phyloP scores from a whole-genome alignment of 2,888 invertebrate genomes.

The Cerceris rybyensis region DNA sequence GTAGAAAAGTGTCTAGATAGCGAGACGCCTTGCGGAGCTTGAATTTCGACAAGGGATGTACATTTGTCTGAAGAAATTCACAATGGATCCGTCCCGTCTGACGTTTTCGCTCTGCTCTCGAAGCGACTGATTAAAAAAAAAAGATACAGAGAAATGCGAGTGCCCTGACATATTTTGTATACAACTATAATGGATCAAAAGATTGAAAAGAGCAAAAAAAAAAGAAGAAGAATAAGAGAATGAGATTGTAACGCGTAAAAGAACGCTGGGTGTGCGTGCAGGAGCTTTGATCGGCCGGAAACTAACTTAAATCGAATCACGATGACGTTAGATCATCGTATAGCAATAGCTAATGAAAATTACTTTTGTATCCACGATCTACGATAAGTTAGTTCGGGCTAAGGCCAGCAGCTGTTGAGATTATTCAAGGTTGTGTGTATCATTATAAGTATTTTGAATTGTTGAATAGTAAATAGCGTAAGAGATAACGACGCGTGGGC shows the following conservation, averaged over 20 bases:
- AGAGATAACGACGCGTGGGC: slow-evolving; percentile 61
- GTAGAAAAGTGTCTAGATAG: neutral
- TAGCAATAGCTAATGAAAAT: slow-evolving; percentile 57
- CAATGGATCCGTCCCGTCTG: too few species aligned
- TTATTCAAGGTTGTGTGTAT: slow-evolving; percentile 82
- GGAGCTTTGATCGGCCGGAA: slow-evolving; percentile 50
- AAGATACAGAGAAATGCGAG: slow-evolving; percentile 58
- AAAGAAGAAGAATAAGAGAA: slow-evolving; percentile 30
- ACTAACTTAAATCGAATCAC: slow-evolving; percentile 49
- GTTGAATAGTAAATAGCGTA: slow-evolving; percentile 81
- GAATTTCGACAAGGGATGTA: neutral
- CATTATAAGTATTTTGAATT: slow-evolving; percentile 81
- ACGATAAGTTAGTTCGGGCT: slow-evolving; percentile 76
- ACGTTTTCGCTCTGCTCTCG: too few species aligned
- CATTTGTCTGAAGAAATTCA: too few species aligned
- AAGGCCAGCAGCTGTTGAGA: slow-evolving; percentile 81
- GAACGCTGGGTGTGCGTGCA: slow-evolving; percentile 27
- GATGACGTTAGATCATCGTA: slow-evolving; percentile 35
- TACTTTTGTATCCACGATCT: slow-evolving; percentile 75
- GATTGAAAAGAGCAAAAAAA: slow-evolving; percentile 7
- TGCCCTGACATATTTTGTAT: slow-evolving; percentile 74
- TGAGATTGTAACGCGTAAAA: slow-evolving; percentile 15
- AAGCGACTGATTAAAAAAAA: neutral
- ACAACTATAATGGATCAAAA: slow-evolving; percentile 49
- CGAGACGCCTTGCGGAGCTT: slow-evolving; percentile 1